Evolutionary conservation across 2,888 invertebrate genomes (phyloP), one percentile per base, ranked within the genome.

Genomic region (Acronicta psi): DNA sequence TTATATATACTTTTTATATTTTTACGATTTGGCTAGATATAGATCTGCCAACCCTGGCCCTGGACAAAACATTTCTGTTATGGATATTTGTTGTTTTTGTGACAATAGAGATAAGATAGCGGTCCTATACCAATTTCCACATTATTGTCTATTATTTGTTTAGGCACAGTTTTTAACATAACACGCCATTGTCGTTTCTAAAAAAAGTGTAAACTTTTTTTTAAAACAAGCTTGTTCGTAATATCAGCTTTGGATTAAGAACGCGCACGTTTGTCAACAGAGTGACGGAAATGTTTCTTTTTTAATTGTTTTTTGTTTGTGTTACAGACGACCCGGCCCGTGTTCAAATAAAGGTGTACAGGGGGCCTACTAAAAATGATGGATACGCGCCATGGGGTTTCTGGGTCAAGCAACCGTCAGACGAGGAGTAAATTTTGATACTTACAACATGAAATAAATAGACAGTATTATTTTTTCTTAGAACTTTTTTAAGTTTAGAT

Each of bases 311-410:
- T 47, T 43, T 36, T 52, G 34, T 57, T 50, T 69, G 29, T 58
- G 50, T 45, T 7, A 23, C 84, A 95, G 95, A 95, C 74, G 95
- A 95, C 66, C 91, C 94, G 13, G 95, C 95, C 2, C 87, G 96
- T 50, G 96, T 97, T 1, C 96, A 96, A 89, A 96, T 97, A 67
- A 97, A 96, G 86, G 96, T 96, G 38, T 97, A 96, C 87, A 88
- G 97, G 66, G 96, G 96, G 0, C 96, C 96, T 0, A 95, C 96
- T 1, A 95, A 95, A 73, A 92, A 95, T 67, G 95, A 95, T 59
- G 94, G 95, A 20, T 96, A 95, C 77, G 96, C 96, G 2, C 96
- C 96, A 0, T 96, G 96, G 95, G 96, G 96, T 3, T 96, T 95
- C 83, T 96, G 96, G 96, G 95, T 96, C 31, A 96, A 96, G 70